Base-by-base conservation (phyloP, 2,888 invertebrate genomes). In the Dorcus hopei region DNA sequence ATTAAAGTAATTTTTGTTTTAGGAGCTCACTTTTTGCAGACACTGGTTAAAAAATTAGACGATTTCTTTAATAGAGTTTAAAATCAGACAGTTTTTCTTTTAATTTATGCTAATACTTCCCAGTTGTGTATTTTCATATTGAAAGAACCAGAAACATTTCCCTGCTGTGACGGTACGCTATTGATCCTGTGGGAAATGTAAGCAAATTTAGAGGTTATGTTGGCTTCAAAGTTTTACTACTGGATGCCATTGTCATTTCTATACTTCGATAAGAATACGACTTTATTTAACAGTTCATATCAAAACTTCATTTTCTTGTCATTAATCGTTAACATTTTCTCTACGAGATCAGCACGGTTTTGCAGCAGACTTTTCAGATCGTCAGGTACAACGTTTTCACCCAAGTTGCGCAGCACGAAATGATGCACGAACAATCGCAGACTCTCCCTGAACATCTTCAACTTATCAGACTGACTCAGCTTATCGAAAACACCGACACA, bases 341-440 rank as follows among this genome's bases (percentile, higher is more conserved):
- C 90, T 0, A 89, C 85, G 55, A 87, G 79, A 52, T 83, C 79
- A 0, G 86, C 83, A 57, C 91, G 80, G 11, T 82, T 79, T 63
- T 83, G 78, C 48, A 89, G 71, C 51, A 83, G 68, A 26, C 72
- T 62, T 61, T 80, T 76, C 61, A 86, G 78, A 1, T 81, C 78
- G 1, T 80, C 78, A 38, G 76, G 66, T 43, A 80, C 59, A 6
- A 75, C 76, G 26, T 81, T 80, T 11, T 80, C 79, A 3, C 83
- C 83, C 3, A 84, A 79, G 68, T 87, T 86, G 68, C 85, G 87
- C 2, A 94, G 73, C 19, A 96, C 77, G 69, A 96, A 96, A 76
- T 95, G 94, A 72, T 88, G 89, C 72, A 96, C 87, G 73, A 96
- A 96, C 7, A 96, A 78, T 47, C 89, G 81, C 3, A 96, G 78